Conservation (phyloP, 2,113 vertebrate species). For the Chrysemys picta region DNA sequence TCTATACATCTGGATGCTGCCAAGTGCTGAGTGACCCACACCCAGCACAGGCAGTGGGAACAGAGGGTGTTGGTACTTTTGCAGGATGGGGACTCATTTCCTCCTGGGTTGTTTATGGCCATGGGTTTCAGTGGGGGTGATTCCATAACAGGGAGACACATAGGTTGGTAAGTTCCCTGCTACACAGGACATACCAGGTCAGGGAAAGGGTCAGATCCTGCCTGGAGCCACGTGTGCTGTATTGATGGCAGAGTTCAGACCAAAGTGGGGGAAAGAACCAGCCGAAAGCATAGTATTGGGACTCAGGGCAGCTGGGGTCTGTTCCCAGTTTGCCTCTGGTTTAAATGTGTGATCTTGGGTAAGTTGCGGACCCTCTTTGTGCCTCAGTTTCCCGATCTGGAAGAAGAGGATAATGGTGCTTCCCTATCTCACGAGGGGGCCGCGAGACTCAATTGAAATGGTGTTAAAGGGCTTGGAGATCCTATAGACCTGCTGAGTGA, state of each 20-base stretch:
- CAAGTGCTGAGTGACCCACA: background rate
- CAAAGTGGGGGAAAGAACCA: background rate
- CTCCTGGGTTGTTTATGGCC: background rate
- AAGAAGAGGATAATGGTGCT: background rate
- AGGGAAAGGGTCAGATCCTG: background rate
- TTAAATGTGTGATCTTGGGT: background rate
- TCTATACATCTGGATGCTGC: background rate
- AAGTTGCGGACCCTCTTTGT: background rate
- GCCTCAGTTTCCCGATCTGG: background rate
- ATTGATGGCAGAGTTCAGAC: background rate
- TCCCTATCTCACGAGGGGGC: background rate
- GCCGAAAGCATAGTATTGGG: background rate
- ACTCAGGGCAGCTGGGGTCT: background rate
- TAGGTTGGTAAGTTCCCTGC: background rate
- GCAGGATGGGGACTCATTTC: background rate
- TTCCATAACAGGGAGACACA: background rate
- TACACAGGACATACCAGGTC: background rate
- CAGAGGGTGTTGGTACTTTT: background rate
- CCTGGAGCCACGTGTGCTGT: background rate
- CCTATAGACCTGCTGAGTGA: background rate
- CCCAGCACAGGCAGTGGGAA: background rate
- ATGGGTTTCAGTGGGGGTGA: background rate
- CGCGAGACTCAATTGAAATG: background rate
- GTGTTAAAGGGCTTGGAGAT: background rate
- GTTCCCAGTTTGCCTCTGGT: background rate